A percentile compares a stretch with the other conserved stretches of the same genome.
phyloP scores from a whole-genome alignment of 1,140 invertebrate genomes.

The Drosophila ananassae region DNA sequence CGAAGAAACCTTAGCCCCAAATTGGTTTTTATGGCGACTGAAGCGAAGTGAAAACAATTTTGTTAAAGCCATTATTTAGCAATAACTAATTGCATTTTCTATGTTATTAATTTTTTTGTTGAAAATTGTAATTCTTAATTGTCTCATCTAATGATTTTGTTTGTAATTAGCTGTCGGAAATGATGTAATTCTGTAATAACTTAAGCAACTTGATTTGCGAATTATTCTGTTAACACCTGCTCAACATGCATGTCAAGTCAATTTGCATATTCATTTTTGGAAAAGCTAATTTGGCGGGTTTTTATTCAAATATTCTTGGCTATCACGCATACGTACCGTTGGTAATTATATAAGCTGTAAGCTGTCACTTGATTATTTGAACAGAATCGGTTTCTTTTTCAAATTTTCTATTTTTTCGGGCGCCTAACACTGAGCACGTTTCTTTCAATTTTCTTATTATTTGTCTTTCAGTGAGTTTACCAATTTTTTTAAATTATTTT shows the following conservation, averaged over 20 bases:
- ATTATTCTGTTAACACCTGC: slow-evolving; percentile 22
- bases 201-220: slow-evolving; percentile 18
- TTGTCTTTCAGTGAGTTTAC: slow-evolving; percentile 37
- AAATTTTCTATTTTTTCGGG: slow-evolving; percentile 15
- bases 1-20: neutral
- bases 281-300: slow-evolving; percentile 10
- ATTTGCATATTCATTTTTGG: slow-evolving; percentile 35
- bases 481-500: slow-evolving; percentile 16
- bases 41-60: slow-evolving; percentile 25
- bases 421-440: slow-evolving; percentile 47
- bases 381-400: slow-evolving; percentile 13
- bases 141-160: slow-evolving; percentile 28
- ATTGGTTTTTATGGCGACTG: neutral
- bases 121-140: slow-evolving; percentile 17
- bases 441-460: slow-evolving; percentile 9
- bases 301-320: slow-evolving; percentile 7
- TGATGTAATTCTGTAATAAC: slow-evolving; percentile 32
- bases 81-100: slow-evolving; percentile 29
- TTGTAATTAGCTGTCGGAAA: slow-evolving; percentile 23
- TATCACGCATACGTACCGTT: slow-evolving; percentile 64
- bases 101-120: slow-evolving; percentile 7
- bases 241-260: slow-evolving; percentile 29
- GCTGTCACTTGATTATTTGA: slow-evolving; percentile 15
- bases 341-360: slow-evolving; percentile 2
- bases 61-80: slow-evolving; percentile 26